Evolutionary conservation across 2,113 vertebrate genomes (phyloP), one percentile per base, ranked within the genome.

Genomic region (Cynopterus brachyotis): DNA sequence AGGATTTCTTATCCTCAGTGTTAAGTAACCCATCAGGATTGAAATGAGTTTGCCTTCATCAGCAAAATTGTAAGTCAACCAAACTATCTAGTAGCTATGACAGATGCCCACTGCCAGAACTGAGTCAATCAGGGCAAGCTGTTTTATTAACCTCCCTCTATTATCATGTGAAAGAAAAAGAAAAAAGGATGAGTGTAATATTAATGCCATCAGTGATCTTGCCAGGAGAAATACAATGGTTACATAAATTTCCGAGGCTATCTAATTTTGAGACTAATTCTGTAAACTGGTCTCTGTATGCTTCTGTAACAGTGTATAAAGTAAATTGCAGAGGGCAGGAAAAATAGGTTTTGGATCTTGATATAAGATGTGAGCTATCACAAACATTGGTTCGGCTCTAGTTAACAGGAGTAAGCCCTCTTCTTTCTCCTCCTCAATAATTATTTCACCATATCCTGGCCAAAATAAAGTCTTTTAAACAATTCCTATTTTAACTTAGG

Each of bases 341-440:
- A 1, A 84, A 57, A 60, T 28, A 53, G 5, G 28, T 92, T 89
- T 69, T 84, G 6, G 62, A 69, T 64, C 6, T 62, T 47, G 6
- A 7, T 47, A 13, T 40, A 67, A 67, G 24, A 83, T 32, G 6
- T 67, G 47, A 83, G 0, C 2, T 91, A 10, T 17, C 55, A 40
- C 16, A 60, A 70, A 28, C 9, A 20, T 35, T 28, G 3, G 8
- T 62, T 62, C 15, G 67, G 9, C 16, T 69, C 24, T 35, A 47
- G 9, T 47, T 73, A 55, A 57, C 12, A 24, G 8, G 0, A 75
- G 1, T 1, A 15, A 26, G 6, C 0, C 75, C 8, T 37, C 12
- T 13, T n/a, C 28, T 40, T 66, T 22, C 12, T 67, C 13, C 3
- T 62, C 3, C 40, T 35, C 24, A 57, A 40, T 45, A 67, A 35